Evolutionary conservation across 2,113 vertebrate species (phyloP).

Genomic region (Phocoena sinus): DNA sequence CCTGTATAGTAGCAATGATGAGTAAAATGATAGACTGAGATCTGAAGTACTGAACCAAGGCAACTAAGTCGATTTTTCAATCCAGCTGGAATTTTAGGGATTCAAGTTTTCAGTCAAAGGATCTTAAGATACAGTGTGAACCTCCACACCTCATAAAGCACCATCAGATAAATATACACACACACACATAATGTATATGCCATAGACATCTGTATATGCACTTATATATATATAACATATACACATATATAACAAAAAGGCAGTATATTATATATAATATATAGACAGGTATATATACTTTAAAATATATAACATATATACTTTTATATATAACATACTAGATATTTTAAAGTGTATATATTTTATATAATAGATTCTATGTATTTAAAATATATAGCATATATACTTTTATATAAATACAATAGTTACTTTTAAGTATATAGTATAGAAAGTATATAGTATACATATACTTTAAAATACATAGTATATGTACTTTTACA

Average conservation of each 20-base stretch:
- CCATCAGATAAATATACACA: background rate
- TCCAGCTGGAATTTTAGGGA: constrained; percentile 19
- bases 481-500: background rate
- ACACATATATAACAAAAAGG: background rate
- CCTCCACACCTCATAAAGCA: background rate
- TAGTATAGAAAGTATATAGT: background rate
- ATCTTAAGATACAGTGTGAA: background rate
- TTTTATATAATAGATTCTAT: background rate
- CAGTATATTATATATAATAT: background rate
- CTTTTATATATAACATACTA: background rate
- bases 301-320: background rate
- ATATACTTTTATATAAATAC: background rate
- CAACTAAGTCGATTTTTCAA: background rate
- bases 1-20: background rate
- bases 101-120: background rate
- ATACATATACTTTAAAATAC: background rate
- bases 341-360: background rate
- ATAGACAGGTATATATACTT: background rate
- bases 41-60: background rate
- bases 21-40: background rate
- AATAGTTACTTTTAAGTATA: background rate
- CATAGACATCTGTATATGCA: background rate
- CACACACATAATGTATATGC: background rate
- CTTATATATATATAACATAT: background rate
- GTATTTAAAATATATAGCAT: background rate